phyloP scores from a whole-genome alignment of 2,113 vertebrate species.

The Pomatorhinus ruficollis region DNA sequence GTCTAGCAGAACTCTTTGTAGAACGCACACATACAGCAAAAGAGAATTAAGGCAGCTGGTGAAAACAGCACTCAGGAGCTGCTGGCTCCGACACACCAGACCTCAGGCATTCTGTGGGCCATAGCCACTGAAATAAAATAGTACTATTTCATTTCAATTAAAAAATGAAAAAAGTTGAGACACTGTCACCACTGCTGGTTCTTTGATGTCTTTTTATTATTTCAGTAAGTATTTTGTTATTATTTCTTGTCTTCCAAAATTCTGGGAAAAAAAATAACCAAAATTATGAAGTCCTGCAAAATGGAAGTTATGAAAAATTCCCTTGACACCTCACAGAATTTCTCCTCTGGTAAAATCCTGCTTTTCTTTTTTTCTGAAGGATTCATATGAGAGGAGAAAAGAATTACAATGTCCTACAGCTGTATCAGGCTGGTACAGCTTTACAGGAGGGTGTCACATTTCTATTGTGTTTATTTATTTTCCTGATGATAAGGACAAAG shows the following conservation, averaged over 20 bases:
- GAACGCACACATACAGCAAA: not conserved
- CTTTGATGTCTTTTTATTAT: not conserved
- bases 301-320: not conserved
- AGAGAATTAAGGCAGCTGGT: not conserved
- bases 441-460: not conserved
- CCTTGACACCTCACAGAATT: not conserved
- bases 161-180: not conserved
- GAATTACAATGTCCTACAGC: not conserved
- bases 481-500: not conserved
- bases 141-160: not conserved
- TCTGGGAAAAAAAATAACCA: not conserved
- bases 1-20: not conserved
- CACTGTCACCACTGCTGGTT: not conserved
- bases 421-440: not conserved
- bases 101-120: not conserved
- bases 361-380: not conserved
- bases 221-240: not conserved
- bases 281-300: not conserved
- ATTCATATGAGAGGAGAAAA: not conserved
- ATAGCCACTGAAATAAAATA: not conserved
- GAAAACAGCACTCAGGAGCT: not conserved
- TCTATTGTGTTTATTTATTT: constrained; percentile 4
- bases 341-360: not conserved
- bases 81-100: not conserved
- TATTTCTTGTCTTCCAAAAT: not conserved